Evolutionary conservation across 2,888 invertebrate genomes (phyloP).

Genomic region (Pelosia muscerda): DNA sequence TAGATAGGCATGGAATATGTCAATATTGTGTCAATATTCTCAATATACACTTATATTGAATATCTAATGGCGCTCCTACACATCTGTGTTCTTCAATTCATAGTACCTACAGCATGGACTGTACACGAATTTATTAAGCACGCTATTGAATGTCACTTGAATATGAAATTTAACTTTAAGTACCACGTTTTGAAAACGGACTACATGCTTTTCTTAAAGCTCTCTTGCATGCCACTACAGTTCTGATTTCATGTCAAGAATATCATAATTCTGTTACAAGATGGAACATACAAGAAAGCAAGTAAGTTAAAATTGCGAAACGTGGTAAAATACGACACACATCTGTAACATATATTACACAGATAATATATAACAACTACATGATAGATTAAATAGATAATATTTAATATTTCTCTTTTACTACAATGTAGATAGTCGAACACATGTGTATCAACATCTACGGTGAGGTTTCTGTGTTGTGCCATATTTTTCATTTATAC

Average conservation of each 20-base stretch:
- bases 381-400: neutral
- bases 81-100: neutral
- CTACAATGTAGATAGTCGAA: constrained; percentile 6
- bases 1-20: too few species aligned
- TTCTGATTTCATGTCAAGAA: neutral
- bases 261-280: neutral
- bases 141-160: neutral
- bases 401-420: constrained; percentile 6
- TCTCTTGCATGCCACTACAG: neutral
- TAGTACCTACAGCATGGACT: neutral
- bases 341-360: constrained; percentile 24
- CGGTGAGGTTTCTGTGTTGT: constrained; percentile 44
- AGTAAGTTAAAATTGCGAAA: neutral
- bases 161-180: neutral
- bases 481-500: constrained; percentile 25
- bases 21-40: too few species aligned
- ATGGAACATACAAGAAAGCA: neutral
- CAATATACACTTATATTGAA: too few species aligned
- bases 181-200: neutral
- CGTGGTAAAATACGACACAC: neutral
- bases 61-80: neutral
- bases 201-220: neutral
- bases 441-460: constrained; percentile 26
- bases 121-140: neutral
- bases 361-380: constrained; percentile 19